A percentile compares a stretch with the other conserved stretches of the same genome.
These are phyloP conservation scores for Coregonus ussuriensis DNA, from an alignment of 2,797 vertebrate genomes.

Conservation along the genomic window DNA sequence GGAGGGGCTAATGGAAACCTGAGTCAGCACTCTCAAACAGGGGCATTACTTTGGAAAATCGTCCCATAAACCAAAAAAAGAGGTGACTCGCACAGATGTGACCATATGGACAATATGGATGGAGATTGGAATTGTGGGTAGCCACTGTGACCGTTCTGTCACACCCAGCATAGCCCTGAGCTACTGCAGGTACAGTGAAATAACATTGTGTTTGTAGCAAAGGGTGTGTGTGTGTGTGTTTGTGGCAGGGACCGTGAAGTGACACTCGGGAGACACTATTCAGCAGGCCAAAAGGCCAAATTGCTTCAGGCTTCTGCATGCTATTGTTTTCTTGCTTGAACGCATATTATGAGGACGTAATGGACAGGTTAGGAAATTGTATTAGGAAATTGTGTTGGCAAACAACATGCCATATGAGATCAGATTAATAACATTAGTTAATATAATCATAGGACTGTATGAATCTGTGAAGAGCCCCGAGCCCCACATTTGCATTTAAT, in stretches of 20 bases:
- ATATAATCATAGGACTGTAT: background rate
- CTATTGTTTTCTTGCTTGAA: background rate
- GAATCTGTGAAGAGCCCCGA: background rate
- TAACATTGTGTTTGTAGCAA: background rate
- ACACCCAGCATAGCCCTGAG: background rate
- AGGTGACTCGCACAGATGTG: background rate
- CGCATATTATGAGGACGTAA: background rate
- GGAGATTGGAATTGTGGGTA: conserved; percentile 5
- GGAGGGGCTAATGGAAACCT: background rate
- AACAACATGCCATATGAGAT: background rate
- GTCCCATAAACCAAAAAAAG: background rate
- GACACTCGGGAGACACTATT: background rate
- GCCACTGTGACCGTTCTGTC: background rate
- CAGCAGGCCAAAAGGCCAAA: background rate
- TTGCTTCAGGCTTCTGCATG: background rate
- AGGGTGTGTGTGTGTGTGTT: no score
- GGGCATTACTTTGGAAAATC: background rate
- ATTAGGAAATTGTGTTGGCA: background rate
- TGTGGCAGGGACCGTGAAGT: background rate
- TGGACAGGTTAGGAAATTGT: background rate
- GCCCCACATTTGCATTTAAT: background rate
- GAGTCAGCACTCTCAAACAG: background rate
- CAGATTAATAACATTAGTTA: background rate
- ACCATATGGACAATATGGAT: background rate
- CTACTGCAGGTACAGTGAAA: background rate